Evolutionary conservation across 2,113 vertebrate genomes (phyloP).

Genomic region (Oxyura jamaicensis): DNA sequence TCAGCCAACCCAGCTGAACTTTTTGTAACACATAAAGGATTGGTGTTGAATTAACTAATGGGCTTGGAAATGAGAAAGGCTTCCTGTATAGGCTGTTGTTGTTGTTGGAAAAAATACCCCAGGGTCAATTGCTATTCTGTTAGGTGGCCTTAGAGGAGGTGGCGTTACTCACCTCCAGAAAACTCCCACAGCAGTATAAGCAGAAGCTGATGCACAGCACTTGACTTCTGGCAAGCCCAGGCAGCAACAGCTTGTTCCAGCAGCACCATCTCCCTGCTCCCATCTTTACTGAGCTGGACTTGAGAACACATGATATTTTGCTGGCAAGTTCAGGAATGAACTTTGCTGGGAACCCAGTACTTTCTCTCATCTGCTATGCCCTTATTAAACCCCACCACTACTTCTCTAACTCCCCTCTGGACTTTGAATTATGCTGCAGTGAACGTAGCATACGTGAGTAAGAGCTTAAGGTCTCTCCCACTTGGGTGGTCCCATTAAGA

Average conservation of each 20-base stretch:
- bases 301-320: not conserved
- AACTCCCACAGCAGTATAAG: not conserved
- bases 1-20: not conserved
- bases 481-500: constrained; percentile 44
- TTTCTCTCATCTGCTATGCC: constrained; percentile 19
- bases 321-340: not conserved
- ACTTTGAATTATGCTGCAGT: constrained; percentile 29
- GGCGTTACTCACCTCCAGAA: not conserved
- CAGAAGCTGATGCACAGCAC: not conserved
- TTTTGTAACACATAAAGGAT: not conserved
- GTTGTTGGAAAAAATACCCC: not conserved
- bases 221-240: not conserved
- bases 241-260: not conserved
- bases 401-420: constrained; percentile 27
- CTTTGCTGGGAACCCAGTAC: not conserved
- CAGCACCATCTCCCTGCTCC: not conserved
- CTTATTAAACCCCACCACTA: constrained; percentile 19
- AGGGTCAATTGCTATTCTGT: not conserved
- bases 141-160: not conserved
- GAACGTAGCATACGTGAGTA: constrained; percentile 18
- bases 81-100: not conserved
- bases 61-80: not conserved
- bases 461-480: constrained; percentile 19
- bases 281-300: not conserved
- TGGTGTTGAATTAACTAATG: not conserved